Conservation (phyloP, 2,888 invertebrate species). For the Leptopterna dolabrata region DNA sequence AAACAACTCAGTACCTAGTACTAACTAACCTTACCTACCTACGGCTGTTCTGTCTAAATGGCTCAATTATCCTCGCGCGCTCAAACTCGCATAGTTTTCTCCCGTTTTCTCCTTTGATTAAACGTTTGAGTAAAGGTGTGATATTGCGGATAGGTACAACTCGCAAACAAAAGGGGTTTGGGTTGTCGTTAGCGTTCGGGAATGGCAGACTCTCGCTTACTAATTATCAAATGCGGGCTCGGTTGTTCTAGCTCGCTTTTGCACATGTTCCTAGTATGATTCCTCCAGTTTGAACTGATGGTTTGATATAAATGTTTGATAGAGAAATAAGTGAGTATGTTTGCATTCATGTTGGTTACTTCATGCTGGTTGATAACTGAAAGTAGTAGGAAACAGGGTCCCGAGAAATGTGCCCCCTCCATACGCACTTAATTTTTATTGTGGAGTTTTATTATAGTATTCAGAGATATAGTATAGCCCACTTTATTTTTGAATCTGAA, state of each 20-base stretch:
- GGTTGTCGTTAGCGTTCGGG: background rate
- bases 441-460: too few species aligned
- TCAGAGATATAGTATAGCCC: too few species aligned
- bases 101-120: constrained; percentile 2
- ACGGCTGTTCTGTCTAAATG: background rate
- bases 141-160: background rate
- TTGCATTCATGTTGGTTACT: too few species aligned
- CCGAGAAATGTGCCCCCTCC: too few species aligned
- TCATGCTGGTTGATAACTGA: too few species aligned
- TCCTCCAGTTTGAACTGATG: background rate
- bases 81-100: background rate
- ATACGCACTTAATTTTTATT: too few species aligned
- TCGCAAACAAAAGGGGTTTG: background rate
- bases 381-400: too few species aligned
- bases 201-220: background rate
- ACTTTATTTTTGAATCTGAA: too few species aligned
- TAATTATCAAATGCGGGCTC: background rate
- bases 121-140: background rate
- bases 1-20: too few species aligned
- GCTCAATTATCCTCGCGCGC: background rate
- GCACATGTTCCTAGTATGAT: background rate
- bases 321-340: too few species aligned
- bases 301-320: too few species aligned
- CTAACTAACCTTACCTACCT: too few species aligned
- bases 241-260: background rate